A percentile compares a stretch with the other conserved stretches of the same genome.
Evolutionary conservation across 2,888 invertebrate genomes (phyloP).

Genomic region (Chironomus tentans): DNA sequence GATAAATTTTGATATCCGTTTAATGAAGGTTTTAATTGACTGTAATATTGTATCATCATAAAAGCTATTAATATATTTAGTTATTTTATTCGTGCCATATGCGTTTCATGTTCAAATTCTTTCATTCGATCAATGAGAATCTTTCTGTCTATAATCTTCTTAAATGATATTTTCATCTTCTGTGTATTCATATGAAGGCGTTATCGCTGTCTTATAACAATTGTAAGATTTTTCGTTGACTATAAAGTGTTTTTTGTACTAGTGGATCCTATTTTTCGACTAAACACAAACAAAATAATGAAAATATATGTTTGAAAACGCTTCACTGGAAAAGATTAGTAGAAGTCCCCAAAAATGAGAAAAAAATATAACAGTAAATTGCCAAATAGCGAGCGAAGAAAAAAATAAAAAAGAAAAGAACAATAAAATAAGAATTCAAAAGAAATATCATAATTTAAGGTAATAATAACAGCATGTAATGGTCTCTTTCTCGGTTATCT

Average conservation of each 20-base stretch:
- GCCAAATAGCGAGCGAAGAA: background rate
- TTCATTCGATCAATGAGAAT: too few species aligned
- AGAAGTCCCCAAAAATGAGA: too few species aligned
- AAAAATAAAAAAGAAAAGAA: background rate
- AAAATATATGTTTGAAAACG: too few species aligned
- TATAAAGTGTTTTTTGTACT: background rate
- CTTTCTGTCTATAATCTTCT: too few species aligned
- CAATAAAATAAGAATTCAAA: background rate
- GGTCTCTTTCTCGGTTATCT: background rate
- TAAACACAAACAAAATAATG: background rate
- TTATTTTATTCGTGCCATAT: background rate
- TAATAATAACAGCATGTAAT: slow-evolving; percentile 19
- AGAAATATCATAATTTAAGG: slow-evolving; percentile 18
- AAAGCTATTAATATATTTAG: background rate
- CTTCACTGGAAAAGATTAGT: too few species aligned
- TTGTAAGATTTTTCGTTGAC: too few species aligned
- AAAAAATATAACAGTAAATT: background rate
- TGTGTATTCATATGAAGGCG: background rate
- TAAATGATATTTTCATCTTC: background rate
- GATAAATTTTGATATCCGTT: background rate
- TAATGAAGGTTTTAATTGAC: slow-evolving; percentile 22
- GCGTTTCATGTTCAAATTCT: background rate
- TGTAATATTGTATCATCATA: slow-evolving; percentile 15
- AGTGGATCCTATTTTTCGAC: background rate
- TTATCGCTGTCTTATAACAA: background rate